These are phyloP conservation scores for Alligator mississippiensis DNA, from an alignment of 2,113 vertebrate species.

Conservation along the genomic window DNA sequence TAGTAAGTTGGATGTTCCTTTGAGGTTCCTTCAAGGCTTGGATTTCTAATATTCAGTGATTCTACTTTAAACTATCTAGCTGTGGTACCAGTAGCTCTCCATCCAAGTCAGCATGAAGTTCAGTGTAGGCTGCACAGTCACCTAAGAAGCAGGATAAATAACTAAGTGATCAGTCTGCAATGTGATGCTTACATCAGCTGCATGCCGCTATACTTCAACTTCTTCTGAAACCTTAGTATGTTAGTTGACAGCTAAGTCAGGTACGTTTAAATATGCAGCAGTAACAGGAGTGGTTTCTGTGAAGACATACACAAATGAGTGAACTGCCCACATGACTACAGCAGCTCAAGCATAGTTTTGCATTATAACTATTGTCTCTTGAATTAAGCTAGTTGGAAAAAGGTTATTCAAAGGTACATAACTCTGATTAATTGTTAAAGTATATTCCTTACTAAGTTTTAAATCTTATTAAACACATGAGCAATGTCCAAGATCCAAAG, in stretches of 20 bases:
- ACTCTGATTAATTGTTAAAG: not conserved
- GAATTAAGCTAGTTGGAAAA: fast-evolving
- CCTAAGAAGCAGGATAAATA: not conserved
- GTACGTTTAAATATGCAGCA: fast-evolving
- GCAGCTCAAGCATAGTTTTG: fast-evolving
- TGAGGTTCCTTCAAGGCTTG: no score
- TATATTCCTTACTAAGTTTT: not conserved
- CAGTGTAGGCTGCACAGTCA: fast-evolving
- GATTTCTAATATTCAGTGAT: no score
- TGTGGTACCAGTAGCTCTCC: no score
- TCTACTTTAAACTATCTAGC: no score
- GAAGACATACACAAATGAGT: fast-evolving
- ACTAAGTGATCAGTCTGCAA: fast-evolving
- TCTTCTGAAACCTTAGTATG: fast-evolving
- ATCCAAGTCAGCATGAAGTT: not conserved
- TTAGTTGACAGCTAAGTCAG: not conserved
- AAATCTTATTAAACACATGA: not conserved
- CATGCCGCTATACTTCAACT: not conserved
- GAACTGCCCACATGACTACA: fast-evolving
- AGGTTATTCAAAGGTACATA: not conserved
- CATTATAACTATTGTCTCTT: fast-evolving
- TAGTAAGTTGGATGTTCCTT: no score
- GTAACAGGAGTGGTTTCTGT: fast-evolving
- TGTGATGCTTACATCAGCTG: fast-evolving
- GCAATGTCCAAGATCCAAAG: not conserved